These are phyloP conservation scores for Dasyurus viverrinus DNA, from an alignment of 2,113 vertebrate species.

Conservation along the genomic window DNA sequence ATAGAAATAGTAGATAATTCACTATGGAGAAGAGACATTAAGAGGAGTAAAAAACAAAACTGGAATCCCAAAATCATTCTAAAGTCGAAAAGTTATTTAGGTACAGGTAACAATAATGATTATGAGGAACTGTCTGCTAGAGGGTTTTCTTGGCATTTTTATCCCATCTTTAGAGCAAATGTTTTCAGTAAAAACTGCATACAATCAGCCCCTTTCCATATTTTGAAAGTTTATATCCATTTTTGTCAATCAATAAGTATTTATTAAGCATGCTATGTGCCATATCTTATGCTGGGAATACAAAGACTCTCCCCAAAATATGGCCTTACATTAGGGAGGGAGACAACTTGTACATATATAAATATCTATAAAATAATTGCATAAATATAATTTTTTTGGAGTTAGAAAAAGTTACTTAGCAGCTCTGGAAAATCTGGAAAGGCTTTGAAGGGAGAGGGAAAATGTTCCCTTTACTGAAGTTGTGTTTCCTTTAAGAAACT, in stretches of 20 bases:
- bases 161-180: not conserved
- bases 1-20: conserved; percentile 44
- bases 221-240: not conserved
- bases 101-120: not conserved
- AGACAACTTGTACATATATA: not conserved
- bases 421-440: not conserved
- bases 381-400: not conserved
- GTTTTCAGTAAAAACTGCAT: not conserved
- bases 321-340: not conserved
- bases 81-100: not conserved
- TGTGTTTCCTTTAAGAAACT: no score
- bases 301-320: not conserved
- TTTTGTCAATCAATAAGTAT: not conserved
- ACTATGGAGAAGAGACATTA: not conserved
- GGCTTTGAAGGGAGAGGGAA: no score
- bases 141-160: not conserved
- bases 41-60: not conserved
- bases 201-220: no score
- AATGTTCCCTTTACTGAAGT: no score
- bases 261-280: not conserved
- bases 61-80: not conserved
- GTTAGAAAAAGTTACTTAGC: not conserved
- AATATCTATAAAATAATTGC: not conserved
- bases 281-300: not conserved
- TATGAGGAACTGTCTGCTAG: not conserved